Evolutionary conservation across 1,140 invertebrate genomes (phyloP).

Genomic region (Kradibia gibbosae): DNA sequence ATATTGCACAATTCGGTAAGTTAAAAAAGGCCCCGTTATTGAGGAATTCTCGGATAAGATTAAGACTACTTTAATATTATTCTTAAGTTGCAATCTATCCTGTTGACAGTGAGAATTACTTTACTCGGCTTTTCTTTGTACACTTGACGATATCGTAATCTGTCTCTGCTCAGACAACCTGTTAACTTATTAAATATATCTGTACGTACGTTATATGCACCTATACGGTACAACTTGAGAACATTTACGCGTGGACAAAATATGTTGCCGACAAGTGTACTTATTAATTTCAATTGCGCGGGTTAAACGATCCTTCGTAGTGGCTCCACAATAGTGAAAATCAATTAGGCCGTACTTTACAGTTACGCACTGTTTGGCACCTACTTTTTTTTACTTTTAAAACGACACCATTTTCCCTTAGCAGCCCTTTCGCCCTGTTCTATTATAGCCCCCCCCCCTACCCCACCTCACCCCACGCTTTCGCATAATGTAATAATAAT

Average conservation of each 20-base stretch:
- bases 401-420: background rate
- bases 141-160: background rate
- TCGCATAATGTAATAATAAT: background rate
- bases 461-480: background rate
- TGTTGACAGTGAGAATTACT: background rate
- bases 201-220: background rate
- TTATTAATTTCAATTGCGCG: background rate
- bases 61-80: no score
- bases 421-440: background rate
- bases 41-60: background rate
- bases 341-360: background rate
- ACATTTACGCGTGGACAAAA: background rate
- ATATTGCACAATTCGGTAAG: background rate
- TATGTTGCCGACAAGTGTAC: conserved; percentile 11
- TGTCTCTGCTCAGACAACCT: background rate
- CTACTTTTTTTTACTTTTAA: background rate
- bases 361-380: background rate
- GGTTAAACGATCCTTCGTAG: no score
- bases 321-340: no score
- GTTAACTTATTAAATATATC: background rate
- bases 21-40: background rate
- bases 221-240: background rate
- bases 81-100: background rate
- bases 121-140: background rate
- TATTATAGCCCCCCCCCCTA: background rate